A percentile compares a stretch with the other conserved stretches of the same genome.
These are phyloP conservation scores for Micropterix aruncella DNA, from an alignment of 2,888 invertebrate species.

Conservation along the genomic window DNA sequence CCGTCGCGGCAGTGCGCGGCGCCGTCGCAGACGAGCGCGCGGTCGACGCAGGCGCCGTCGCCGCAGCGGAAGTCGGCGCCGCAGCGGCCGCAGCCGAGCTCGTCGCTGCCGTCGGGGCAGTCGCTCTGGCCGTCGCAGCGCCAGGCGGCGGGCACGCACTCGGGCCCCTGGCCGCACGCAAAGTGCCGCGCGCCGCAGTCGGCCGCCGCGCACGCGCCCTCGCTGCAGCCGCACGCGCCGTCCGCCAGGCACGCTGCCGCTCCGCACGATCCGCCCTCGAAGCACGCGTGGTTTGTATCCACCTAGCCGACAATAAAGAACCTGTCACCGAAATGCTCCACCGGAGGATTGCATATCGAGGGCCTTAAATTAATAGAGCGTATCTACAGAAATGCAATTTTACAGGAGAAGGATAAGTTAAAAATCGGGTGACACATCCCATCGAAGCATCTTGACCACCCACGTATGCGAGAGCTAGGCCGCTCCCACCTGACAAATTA, in stretches of 20 bases:
- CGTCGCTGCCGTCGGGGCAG: conserved; percentile 61
- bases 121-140: conserved; percentile 55
- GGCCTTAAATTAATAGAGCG: no score
- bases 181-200: conserved; percentile 23
- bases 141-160: conserved; percentile 11
- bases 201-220: conserved; percentile 26
- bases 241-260: conserved; percentile 20
- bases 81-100: conserved; percentile 60
- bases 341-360: no score
- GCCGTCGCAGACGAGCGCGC: conserved; percentile 45
- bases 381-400: no score
- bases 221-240: conserved; percentile 63
- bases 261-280: conserved; percentile 19
- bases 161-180: conserved; percentile 19
- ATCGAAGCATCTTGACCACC: no score
- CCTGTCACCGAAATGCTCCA: no score
- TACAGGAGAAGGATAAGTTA: no score
- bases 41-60: conserved; percentile 43
- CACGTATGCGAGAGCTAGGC: no score
- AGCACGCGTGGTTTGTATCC: conserved; percentile 31
- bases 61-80: conserved; percentile 46
- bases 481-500: no score
- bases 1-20: conserved; percentile 52
- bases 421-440: no score
- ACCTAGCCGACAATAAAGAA: no score